Percentiles rank a stretch among this genome's conserved stretches.
phyloP scores from a whole-genome alignment of 92 coral and sea anemone genomes.

The Porites cylindrica region DNA sequence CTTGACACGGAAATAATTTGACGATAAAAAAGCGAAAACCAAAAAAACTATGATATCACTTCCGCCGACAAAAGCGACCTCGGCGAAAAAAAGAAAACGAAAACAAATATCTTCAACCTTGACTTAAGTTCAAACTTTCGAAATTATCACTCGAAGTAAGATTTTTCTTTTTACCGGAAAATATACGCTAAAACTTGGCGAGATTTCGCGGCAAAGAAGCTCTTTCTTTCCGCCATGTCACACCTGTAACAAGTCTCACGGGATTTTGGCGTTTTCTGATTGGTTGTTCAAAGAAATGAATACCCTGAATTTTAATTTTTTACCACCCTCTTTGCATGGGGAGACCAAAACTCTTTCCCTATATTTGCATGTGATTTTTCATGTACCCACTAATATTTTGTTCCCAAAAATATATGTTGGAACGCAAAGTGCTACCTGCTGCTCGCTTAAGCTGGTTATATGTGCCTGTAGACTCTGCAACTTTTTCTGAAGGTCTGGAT shows the following conservation, averaged over 20 bases:
- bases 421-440: slow-evolving; percentile 76
- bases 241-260: slow-evolving; percentile 63
- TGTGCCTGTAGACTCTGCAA: slow-evolving; percentile 87
- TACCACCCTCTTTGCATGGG: slow-evolving; percentile 65
- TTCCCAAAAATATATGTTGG: slow-evolving; percentile 14
- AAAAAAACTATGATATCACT: slow-evolving; percentile 31
- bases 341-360: slow-evolving; percentile 45
- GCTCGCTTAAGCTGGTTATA: slow-evolving; percentile 89
- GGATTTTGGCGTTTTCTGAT: slow-evolving; percentile 42
- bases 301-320: slow-evolving; percentile 71
- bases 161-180: neutral
- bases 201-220: slow-evolving; percentile 19
- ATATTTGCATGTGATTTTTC: slow-evolving; percentile 66
- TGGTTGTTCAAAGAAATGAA: slow-evolving; percentile 46
- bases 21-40: neutral
- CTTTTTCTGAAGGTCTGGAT: slow-evolving; percentile 94
- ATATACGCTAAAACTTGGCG: neutral
- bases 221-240: slow-evolving; percentile 24
- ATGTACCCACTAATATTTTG: slow-evolving; percentile 22
- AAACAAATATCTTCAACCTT: neutral
- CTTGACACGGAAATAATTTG: neutral
- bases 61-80: slow-evolving; percentile 13
- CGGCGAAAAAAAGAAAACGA: neutral
- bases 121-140: neutral
- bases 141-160: neutral